Percentiles rank a stretch among this genome's conserved stretches.
Evolutionary conservation across 2,888 invertebrate genomes (phyloP).

Genomic region (Euphydryas editha): DNA sequence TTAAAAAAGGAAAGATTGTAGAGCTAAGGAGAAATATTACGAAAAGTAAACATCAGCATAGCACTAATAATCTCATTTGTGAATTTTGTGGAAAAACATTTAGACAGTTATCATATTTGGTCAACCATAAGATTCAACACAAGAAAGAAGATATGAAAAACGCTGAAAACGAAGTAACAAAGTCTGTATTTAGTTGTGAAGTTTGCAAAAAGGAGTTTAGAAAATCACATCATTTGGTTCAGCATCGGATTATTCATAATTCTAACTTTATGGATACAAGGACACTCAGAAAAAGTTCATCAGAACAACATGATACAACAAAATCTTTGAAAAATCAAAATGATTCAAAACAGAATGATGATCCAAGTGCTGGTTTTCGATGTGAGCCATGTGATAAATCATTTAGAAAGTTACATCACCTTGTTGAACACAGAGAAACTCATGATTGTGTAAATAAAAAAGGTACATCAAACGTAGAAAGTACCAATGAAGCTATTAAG

Average conservation of each 20-base stretch:
- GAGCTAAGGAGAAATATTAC: constrained; percentile 49
- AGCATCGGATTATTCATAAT: constrained; percentile 75
- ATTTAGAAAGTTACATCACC: constrained; percentile 77
- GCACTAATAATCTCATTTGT: constrained; percentile 61
- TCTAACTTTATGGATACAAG: constrained; percentile 52
- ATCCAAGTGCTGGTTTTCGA: constrained; percentile 72
- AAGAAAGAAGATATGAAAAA: constrained; percentile 62
- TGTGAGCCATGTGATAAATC: constrained; percentile 81
- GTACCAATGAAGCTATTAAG: constrained; percentile 51
- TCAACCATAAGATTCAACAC: constrained; percentile 72
- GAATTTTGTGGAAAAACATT: constrained; percentile 78
- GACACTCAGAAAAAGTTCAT: constrained; percentile 63
- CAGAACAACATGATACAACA: constrained; percentile 58
- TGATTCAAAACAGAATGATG: constrained; percentile 58
- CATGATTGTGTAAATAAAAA: constrained; percentile 75
- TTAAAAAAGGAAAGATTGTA: constrained; percentile 51
- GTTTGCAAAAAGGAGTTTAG: constrained; percentile 77
- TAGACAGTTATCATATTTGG: constrained; percentile 75
- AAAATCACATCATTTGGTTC: constrained; percentile 77
- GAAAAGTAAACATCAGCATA: constrained; percentile 45
- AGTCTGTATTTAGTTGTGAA: constrained; percentile 70
- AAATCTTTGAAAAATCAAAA: constrained; percentile 55
- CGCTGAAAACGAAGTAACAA: constrained; percentile 49
- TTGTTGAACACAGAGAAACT: constrained; percentile 79
- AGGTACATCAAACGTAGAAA: constrained; percentile 50